phyloP scores from a whole-genome alignment of 1,140 invertebrate species.

The Pissodes strobi region DNA sequence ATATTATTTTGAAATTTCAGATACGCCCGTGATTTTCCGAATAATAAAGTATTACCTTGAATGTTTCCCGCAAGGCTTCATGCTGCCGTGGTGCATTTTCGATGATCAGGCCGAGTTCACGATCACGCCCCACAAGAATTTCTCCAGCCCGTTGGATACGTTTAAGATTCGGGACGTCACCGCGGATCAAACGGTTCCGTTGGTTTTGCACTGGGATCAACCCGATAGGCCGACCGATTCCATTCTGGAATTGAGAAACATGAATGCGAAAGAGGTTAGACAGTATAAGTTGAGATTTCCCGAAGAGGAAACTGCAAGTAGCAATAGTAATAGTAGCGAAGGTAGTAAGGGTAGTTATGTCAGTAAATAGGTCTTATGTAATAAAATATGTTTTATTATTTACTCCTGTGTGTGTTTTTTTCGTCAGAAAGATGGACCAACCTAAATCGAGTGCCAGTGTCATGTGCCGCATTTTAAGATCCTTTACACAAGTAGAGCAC shows the following conservation, averaged over 20 bases:
- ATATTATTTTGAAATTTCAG: no score
- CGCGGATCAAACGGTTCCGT: not conserved
- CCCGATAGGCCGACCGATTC: not conserved
- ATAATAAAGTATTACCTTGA: slow-evolving; percentile 15
- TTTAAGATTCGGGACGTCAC: slow-evolving; percentile 6
- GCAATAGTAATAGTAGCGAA: no score
- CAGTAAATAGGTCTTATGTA: no score
- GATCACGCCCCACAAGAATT: not conserved
- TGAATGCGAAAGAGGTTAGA: slow-evolving; percentile 8
- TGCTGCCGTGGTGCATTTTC: not conserved
- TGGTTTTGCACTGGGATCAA: slow-evolving; percentile 15
- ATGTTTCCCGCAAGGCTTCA: slow-evolving; percentile 9
- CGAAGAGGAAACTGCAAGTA: not conserved
- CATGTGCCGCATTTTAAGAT: no score
- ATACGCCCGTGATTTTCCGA: slow-evolving; percentile 6
- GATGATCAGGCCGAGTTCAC: not conserved
- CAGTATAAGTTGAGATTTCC: slow-evolving; percentile 9
- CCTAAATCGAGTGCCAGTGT: no score
- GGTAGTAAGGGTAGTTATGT: no score
- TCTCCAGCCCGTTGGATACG: not conserved
- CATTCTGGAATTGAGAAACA: slow-evolving; percentile 5
- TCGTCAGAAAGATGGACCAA: no score
- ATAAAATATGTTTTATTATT: no score
- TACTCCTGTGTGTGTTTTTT: no score
- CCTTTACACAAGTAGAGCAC: no score